Conservation (phyloP, 2,888 invertebrate species). For the Horisme vitalbata region DNA sequence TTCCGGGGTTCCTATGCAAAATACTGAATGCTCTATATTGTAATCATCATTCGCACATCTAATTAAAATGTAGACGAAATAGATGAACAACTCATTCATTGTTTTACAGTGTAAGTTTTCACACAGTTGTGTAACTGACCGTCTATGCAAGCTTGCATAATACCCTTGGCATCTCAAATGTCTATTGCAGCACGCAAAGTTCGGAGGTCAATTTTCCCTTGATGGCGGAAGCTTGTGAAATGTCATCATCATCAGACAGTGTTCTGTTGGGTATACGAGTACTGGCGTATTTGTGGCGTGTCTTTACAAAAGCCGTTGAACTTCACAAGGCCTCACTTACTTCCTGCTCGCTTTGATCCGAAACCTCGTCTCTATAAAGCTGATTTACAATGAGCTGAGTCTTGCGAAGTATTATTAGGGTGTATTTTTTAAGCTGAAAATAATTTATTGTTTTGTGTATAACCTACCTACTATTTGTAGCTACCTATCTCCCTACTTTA, state of each 20-base stretch:
- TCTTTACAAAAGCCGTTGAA: slow-evolving; percentile 55
- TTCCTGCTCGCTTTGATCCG: slow-evolving; percentile 58
- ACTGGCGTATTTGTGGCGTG: slow-evolving; percentile 24
- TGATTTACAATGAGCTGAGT: slow-evolving; percentile 27
- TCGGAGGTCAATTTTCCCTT: slow-evolving; percentile 67
- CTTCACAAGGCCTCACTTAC: slow-evolving; percentile 62
- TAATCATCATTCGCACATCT: slow-evolving; percentile 12
- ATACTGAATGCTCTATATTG: slow-evolving; percentile 4
- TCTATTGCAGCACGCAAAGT: slow-evolving; percentile 49
- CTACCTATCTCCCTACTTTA: too few species aligned
- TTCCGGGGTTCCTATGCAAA: neutral
- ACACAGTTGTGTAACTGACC: slow-evolving; percentile 38
- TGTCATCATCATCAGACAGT: slow-evolving; percentile 37
- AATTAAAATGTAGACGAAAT: slow-evolving; percentile 11
- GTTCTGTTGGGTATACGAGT: slow-evolving; percentile 34
- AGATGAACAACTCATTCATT: slow-evolving; percentile 15
- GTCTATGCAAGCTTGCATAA: slow-evolving; percentile 43
- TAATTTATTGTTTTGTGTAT: too few species aligned
- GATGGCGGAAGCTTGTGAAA: slow-evolving; percentile 58
- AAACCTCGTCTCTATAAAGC: slow-evolving; percentile 45
- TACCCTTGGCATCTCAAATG: slow-evolving; percentile 39
- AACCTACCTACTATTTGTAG: too few species aligned
- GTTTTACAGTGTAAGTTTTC: slow-evolving; percentile 28
- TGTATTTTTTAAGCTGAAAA: neutral
- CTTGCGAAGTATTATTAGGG: neutral